Base-by-base conservation (phyloP, 2,888 invertebrate species). In the Corythucha ciliata region DNA sequence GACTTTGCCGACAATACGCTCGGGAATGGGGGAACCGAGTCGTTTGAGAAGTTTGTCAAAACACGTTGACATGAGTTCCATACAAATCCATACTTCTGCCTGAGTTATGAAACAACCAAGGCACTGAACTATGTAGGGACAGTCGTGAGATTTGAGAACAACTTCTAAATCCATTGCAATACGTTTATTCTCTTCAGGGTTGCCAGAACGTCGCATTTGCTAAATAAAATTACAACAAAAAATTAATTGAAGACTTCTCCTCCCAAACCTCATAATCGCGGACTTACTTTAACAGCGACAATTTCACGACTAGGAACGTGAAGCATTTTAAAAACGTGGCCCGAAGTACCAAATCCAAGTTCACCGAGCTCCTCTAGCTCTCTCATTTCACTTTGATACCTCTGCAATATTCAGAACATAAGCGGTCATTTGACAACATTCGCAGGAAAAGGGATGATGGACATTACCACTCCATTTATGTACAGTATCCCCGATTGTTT, bases 11-110 rank as follows among this genome's bases (percentile, higher is more conserved):
- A 98, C 75, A 65, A 98, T 92, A 62, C 79, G 77, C 72, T 98
- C 97, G 4, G 97, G 97, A 65, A 98, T 87, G n/a, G 93, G 85
- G 60, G 79, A 79, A 55, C 83, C 81, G 32, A 87, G 75, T 62
- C 82, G 72, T 70, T 91, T 92, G 56, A 96, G 75, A 65, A 99
- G 72, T 72, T 97, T 97, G 69, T 98, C 98, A 67, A 98, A 86
- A 72, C 98, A 98, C 16, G 94, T 93, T 12, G 92, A 85, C 98
- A 99, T 98, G 60, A 97, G 75, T 72, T 98, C 98, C 98, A 98
- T 99, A 69, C 97, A 98, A 67, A 99, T 97, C 93, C 97, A 97
- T 0, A 98, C 96, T 69, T 97, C 94, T 1, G 90, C 84, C 67
- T 91, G 90, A 0, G 91, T 93, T 52, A 98, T 93, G 71, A 98